phyloP scores from a whole-genome alignment of 2,797 vertebrate species.

The Parauchenoglanis punctatus region DNA sequence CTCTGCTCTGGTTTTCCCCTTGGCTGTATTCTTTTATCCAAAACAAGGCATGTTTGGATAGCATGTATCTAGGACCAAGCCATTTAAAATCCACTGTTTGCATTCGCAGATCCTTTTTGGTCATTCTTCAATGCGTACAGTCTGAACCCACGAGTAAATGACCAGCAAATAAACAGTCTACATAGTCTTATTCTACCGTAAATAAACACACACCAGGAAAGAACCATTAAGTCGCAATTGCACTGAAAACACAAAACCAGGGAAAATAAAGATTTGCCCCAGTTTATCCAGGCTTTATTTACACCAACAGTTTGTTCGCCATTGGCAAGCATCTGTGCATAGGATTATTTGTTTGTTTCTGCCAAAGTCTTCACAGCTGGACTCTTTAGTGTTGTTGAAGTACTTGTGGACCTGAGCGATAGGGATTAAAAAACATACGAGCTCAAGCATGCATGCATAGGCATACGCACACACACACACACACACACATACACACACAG shows the following conservation, averaged over 20 bases:
- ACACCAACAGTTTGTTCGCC: conserved; percentile 62
- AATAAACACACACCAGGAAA: conserved; percentile 68
- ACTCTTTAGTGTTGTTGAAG: conserved; percentile 27
- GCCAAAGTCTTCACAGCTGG: conserved; percentile 52
- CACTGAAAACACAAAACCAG: conserved; percentile 60
- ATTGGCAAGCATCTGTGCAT: conserved; percentile 68
- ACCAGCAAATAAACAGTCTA: conserved; percentile 63
- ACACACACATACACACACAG: not conserved
- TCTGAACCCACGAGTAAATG: conserved; percentile 52
- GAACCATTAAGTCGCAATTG: conserved; percentile 63
- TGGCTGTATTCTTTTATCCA: conserved; percentile 35
- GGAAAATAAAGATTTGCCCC: conserved; percentile 53
- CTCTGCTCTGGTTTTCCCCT: conserved; percentile 4
- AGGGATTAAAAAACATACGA: conserved; percentile 38
- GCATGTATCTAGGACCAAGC: conserved; percentile 38
- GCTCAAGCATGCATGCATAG: not conserved
- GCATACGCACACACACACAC: not conserved
- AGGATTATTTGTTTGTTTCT: conserved; percentile 73
- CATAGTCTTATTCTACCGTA: conserved; percentile 57
- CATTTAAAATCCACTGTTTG: conserved; percentile 45
- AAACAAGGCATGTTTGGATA: conserved; percentile 48
- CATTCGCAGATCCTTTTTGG: conserved; percentile 29
- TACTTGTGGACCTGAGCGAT: conserved; percentile 14
- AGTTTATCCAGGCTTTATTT: conserved; percentile 69
- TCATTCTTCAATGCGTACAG: conserved; percentile 28